A percentile compares a stretch with the other conserved stretches of the same genome.
Conservation (phyloP, 2,113 vertebrate genomes). For the Pteropus alecto region DNA sequence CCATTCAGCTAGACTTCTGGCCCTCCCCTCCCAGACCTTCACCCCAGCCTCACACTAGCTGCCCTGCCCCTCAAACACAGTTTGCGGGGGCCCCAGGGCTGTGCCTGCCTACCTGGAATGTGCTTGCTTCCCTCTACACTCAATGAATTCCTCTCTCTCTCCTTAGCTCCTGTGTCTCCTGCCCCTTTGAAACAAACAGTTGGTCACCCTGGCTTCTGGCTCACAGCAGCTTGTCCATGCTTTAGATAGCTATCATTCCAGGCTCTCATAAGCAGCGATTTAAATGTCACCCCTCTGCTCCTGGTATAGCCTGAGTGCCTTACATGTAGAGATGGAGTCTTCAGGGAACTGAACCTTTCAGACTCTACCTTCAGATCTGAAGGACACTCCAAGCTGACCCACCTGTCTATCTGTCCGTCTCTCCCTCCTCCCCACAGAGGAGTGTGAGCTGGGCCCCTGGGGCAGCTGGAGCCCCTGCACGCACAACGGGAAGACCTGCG, state of each 20-base stretch:
- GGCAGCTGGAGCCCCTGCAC: slow-evolving; percentile 69
- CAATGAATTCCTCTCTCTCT: neutral
- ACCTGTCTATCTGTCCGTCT: neutral
- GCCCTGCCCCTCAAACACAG: neutral
- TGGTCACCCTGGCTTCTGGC: neutral
- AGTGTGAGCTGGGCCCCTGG: slow-evolving; percentile 70
- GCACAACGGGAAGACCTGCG: slow-evolving; percentile 53
- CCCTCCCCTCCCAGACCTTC: no score
- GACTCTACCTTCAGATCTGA: neutral
- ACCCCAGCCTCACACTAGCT: neutral
- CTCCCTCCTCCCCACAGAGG: slow-evolving; percentile 35
- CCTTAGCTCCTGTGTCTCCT: neutral
- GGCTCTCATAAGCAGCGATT: no score
- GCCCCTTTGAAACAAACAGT: neutral
- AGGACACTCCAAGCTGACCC: neutral
- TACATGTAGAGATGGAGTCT: neutral
- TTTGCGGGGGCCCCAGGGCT: neutral
- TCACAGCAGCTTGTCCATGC: neutral
- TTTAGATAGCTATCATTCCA: neutral
- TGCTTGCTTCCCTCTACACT: neutral
- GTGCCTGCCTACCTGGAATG: rapidly evolving
- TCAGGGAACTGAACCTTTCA: neutral
- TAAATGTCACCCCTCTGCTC: neutral
- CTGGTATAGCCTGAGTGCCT: neutral
- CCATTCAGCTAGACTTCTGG: neutral